Evolutionary conservation across 2,888 invertebrate species (phyloP).

Genomic region (Hydropsyche betteni): DNA sequence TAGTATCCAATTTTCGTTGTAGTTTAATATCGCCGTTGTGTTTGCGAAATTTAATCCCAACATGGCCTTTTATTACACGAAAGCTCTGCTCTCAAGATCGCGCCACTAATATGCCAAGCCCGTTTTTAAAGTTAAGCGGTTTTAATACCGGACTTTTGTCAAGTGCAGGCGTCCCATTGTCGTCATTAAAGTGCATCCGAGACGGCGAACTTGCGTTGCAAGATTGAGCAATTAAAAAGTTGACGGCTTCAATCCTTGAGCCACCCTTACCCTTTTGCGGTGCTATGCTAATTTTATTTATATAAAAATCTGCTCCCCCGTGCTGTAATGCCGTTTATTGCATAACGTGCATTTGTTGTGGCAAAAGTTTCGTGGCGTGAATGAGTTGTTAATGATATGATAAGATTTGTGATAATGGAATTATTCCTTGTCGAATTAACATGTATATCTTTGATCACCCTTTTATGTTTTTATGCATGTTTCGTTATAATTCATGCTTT

Average conservation of each 20-base stretch:
- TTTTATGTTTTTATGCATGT: too few relatives aligned
- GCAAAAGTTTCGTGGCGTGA: neutral
- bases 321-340: too few relatives aligned
- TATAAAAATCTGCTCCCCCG: neutral
- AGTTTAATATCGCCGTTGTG: too few relatives aligned
- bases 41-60: too few relatives aligned
- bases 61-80: too few relatives aligned
- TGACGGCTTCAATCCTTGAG: conserved; percentile 31
- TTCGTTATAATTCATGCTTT: too few relatives aligned
- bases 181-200: conserved; percentile 41
- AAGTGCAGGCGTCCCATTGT: conserved; percentile 13
- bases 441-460: too few relatives aligned
- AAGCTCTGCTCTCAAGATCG: too few relatives aligned
- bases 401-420: neutral
- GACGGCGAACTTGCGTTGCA: conserved; percentile 39
- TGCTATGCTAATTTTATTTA: neutral
- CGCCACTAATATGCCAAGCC: neutral
- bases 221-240: conserved; percentile 49
- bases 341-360: too few relatives aligned
- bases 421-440: too few relatives aligned
- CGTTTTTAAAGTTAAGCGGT: conserved; percentile 5
- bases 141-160: conserved; percentile 32
- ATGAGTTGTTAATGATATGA: neutral
- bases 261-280: neutral
- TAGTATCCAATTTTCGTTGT: too few relatives aligned